Percentiles rank a stretch among this genome's conserved stretches.
phyloP scores from a whole-genome alignment of 2,797 vertebrate genomes.

The Anabacerthia variegaticeps region DNA sequence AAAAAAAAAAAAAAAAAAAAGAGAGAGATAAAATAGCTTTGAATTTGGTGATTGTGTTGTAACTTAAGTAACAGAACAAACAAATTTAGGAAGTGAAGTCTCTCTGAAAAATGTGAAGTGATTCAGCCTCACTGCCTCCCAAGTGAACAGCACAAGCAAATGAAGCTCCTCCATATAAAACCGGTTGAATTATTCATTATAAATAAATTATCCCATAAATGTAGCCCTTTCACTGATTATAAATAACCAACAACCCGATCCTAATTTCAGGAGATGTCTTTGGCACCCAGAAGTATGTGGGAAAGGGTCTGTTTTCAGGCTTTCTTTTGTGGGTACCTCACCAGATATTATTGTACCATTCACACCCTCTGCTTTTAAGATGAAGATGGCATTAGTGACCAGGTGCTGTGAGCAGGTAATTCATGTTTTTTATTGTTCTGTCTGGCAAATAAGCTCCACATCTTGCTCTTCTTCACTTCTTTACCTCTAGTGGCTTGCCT shows the following conservation, averaged over 20 bases:
- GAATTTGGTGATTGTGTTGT: not conserved
- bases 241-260: not conserved
- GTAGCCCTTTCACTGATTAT: not conserved
- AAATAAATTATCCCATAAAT: not conserved
- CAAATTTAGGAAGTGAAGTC: not conserved
- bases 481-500: not conserved
- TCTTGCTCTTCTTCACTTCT: not conserved
- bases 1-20: not conserved
- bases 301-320: not conserved
- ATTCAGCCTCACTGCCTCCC: not conserved
- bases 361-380: not conserved
- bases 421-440: rapidly evolving
- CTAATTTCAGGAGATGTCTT: not conserved
- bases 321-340: not conserved
- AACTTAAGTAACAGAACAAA: not conserved
- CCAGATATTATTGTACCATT: rapidly evolving
- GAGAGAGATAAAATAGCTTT: not conserved
- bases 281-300: not conserved
- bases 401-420: rapidly evolving
- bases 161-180: not conserved
- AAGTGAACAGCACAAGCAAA: not conserved
- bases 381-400: not conserved
- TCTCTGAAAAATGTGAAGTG: not conserved
- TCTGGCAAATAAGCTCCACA: not conserved
- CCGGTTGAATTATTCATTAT: not conserved